A percentile compares a stretch with the other conserved stretches of the same genome.
Conservation (phyloP, 2,797 vertebrate genomes). For the Sebastes trivittatus region DNA sequence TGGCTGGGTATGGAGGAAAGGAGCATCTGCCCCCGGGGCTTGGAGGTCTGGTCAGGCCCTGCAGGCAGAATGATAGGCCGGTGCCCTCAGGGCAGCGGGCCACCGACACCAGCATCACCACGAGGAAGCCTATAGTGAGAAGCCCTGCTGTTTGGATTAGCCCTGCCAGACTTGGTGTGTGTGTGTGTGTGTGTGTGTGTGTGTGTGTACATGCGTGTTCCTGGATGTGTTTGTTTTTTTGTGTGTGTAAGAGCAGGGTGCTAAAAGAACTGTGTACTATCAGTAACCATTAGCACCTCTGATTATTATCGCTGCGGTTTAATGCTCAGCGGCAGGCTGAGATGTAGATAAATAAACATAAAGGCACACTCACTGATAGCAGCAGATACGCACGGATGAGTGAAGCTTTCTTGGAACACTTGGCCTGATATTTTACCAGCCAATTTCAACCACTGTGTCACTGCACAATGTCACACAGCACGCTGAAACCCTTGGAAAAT, state of each 20-base stretch:
- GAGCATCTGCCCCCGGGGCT: constrained; percentile 61
- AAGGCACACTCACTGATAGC: constrained; percentile 31
- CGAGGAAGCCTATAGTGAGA: constrained; percentile 44
- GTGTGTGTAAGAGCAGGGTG: constrained; percentile 12
- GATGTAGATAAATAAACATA: constrained; percentile 55
- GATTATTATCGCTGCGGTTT: constrained; percentile 53
- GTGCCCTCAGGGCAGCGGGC: constrained; percentile 57
- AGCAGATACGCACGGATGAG: constrained; percentile 24
- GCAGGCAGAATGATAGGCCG: constrained; percentile 62
- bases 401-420: constrained; percentile 16
- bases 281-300: constrained; percentile 58
- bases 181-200: background rate
- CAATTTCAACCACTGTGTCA: constrained; percentile 23
- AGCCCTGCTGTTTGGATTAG: constrained; percentile 66
- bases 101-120: constrained; percentile 55
- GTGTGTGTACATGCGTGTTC: no score
- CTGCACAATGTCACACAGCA: constrained; percentile 43
- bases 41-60: constrained; percentile 51
- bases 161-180: constrained; percentile 33
- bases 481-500: background rate
- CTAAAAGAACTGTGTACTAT: constrained; percentile 39
- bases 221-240: constrained; percentile 39
- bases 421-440: constrained; percentile 12
- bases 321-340: constrained; percentile 31
- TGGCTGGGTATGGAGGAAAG: constrained; percentile 43